phyloP scores from a whole-genome alignment of 2,888 invertebrate genomes.

The Apamea crenata region DNA sequence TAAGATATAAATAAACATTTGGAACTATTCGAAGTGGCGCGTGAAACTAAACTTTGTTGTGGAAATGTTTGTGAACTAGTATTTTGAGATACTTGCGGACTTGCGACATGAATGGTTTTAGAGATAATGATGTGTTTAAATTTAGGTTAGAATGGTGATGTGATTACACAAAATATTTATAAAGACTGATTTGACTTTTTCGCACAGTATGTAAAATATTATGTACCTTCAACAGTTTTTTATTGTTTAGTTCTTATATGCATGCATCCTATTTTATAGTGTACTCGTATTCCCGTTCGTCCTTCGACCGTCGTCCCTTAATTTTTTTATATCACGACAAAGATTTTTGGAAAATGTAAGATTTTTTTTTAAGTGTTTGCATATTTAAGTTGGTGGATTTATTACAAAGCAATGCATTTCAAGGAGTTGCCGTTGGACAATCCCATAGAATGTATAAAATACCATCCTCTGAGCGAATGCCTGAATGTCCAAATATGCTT shows the following conservation, averaged over 20 bases:
- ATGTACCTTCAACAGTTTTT: neutral
- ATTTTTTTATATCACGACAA: neutral
- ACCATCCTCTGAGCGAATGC: neutral
- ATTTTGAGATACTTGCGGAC: conserved; percentile 29
- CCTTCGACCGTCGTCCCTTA: no score
- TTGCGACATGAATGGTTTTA: conserved; percentile 34
- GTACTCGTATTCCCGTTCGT: no score
- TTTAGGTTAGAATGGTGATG: neutral
- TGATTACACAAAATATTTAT: neutral
- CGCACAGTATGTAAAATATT: neutral
- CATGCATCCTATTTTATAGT: neutral
- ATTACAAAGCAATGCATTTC: neutral
- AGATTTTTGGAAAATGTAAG: neutral
- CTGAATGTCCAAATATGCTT: neutral
- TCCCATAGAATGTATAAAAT: neutral
- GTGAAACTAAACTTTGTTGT: conserved; percentile 48
- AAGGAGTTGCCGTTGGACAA: neutral
- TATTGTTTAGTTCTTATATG: neutral
- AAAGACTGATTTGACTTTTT: neutral
- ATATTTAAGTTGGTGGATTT: neutral
- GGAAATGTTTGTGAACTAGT: conserved; percentile 12
- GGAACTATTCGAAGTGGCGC: conserved; percentile 53
- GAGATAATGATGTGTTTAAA: conserved; percentile 18
- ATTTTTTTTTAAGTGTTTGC: neutral
- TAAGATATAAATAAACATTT: conserved; percentile 60